Evolutionary conservation across 2,113 vertebrate genomes (phyloP).

Genomic region (Procavia capensis): DNA sequence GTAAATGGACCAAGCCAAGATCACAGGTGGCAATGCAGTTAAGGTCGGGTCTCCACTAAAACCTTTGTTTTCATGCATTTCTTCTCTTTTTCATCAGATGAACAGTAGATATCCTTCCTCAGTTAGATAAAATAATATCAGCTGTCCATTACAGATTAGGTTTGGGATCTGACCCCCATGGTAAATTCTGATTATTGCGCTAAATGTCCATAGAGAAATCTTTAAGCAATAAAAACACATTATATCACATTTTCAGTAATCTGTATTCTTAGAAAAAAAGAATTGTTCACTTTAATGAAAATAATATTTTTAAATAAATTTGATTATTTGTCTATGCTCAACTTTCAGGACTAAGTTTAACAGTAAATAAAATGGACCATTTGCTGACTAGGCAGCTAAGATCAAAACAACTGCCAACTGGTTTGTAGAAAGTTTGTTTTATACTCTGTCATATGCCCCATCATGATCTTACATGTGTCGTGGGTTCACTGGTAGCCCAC

Average conservation of each 20-base stretch:
- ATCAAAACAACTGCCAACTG: neutral
- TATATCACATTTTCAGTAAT: neutral
- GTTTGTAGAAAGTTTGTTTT: neutral
- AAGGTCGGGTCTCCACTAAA: neutral
- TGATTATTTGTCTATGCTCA: neutral
- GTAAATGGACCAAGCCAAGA: neutral
- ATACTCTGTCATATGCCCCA: rapidly evolving
- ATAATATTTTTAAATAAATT: neutral
- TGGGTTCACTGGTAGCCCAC: neutral
- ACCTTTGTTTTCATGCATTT: neutral
- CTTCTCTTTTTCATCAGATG: neutral
- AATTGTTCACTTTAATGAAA: neutral
- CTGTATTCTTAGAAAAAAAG: neutral
- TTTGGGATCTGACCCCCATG: neutral
- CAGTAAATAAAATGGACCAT: neutral
- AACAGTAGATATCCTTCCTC: neutral
- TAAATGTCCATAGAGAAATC: neutral
- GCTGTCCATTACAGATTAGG: neutral
- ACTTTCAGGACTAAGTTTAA: neutral
- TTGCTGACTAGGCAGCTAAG: neutral
- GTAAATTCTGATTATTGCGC: neutral
- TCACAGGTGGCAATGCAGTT: neutral
- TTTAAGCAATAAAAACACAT: neutral
- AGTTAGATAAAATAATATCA: neutral
- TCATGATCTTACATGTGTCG: neutral